Percentiles rank a stretch among this genome's conserved stretches.
Evolutionary conservation across 2,113 vertebrate species (phyloP).

Genomic region (Tenrec ecaudatus): DNA sequence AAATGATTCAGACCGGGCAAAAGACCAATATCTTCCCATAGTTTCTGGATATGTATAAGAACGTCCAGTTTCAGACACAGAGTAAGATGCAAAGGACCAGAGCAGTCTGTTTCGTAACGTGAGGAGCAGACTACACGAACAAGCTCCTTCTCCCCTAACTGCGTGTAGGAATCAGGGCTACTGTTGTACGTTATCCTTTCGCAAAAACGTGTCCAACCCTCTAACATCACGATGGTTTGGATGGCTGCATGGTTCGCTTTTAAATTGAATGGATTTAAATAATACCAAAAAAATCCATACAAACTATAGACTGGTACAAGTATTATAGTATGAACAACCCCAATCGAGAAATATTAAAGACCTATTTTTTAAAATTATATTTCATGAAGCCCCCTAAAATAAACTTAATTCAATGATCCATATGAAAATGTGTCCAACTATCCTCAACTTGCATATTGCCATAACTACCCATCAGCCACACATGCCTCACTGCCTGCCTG

Average conservation of each 20-base stretch:
- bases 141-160: fast-evolving
- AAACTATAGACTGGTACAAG: neutral
- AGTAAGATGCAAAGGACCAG: neutral
- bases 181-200: fast-evolving
- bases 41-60: neutral
- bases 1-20: neutral
- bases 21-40: fast-evolving
- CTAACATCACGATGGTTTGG: neutral
- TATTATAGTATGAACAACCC: neutral
- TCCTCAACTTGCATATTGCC: neutral
- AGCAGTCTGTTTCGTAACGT: neutral
- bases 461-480: fast-evolving
- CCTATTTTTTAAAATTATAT: too few relatives aligned
- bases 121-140: neutral
- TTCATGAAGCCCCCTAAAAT: neutral
- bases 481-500: neutral
- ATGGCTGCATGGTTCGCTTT: fast-evolving
- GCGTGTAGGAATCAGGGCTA: fast-evolving
- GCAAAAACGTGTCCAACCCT: fast-evolving
- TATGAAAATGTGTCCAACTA: neutral
- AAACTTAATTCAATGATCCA: neutral
- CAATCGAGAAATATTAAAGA: neutral
- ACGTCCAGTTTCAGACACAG: neutral
- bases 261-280: neutral
- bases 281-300: neutral